Evolutionary conservation across 2,888 invertebrate species (phyloP).

Genomic region (Ochropacha duplaris): DNA sequence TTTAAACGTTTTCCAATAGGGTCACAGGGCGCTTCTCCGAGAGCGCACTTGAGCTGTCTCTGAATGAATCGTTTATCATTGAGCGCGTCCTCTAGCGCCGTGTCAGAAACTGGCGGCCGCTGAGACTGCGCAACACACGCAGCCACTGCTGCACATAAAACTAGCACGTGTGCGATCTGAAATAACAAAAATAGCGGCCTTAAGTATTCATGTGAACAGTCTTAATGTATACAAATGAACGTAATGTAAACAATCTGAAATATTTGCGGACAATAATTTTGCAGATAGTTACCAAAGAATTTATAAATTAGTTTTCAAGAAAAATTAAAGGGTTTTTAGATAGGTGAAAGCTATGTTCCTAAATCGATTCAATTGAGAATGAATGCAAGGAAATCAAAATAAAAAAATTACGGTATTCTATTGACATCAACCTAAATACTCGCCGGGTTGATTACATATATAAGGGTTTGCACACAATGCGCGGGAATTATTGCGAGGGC

Average conservation of each 20-base stretch:
- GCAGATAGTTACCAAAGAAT: too few relatives aligned
- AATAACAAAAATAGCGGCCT: slow-evolving; percentile 17
- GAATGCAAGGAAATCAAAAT: too few relatives aligned
- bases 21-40: slow-evolving; percentile 89
- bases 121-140: slow-evolving; percentile 48
- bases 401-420: too few relatives aligned
- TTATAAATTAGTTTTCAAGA: too few relatives aligned
- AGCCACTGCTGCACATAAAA: slow-evolving; percentile 47
- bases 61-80: slow-evolving; percentile 87
- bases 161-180: slow-evolving; percentile 47
- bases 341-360: too few relatives aligned
- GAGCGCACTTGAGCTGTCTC: slow-evolving; percentile 88
- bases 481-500: slow-evolving; percentile 10
- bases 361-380: too few relatives aligned
- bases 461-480: slow-evolving; percentile 14
- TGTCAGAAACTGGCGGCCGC: slow-evolving; percentile 84
- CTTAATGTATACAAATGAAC: neutral
- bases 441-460: slow-evolving; percentile 26
- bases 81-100: slow-evolving; percentile 85
- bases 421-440: too few relatives aligned
- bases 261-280: too few relatives aligned
- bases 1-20: slow-evolving; percentile 88
- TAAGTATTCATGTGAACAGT: neutral
- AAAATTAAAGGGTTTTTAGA: too few relatives aligned
- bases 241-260: too few relatives aligned